Conservation (phyloP, 1,140 invertebrate species). For the Eupristina koningsbergeri region DNA sequence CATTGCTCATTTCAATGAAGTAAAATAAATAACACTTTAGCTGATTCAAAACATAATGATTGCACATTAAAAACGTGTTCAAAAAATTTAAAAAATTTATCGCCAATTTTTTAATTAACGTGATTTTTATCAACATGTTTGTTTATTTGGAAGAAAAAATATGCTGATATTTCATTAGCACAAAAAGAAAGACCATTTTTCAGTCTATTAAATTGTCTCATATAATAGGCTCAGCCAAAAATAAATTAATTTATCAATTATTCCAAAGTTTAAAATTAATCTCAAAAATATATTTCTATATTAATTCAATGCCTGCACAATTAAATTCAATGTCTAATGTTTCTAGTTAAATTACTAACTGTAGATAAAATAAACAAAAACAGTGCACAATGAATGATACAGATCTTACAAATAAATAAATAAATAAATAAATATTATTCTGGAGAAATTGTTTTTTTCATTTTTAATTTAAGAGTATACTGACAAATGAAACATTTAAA, state of each 20-base stretch:
- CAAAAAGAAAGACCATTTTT: background rate
- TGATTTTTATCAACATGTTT: background rate
- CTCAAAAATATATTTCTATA: background rate
- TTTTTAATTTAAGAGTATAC: too few species aligned
- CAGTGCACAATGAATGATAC: too few species aligned
- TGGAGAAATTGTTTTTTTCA: too few species aligned
- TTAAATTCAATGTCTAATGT: too few species aligned
- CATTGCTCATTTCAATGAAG: background rate
- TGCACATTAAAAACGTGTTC: too few species aligned
- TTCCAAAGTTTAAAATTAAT: background rate
- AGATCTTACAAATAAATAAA: too few species aligned
- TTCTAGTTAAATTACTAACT: too few species aligned
- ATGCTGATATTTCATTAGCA: background rate
- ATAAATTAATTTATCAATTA: background rate
- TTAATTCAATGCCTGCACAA: too few species aligned
- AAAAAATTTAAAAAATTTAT: background rate
- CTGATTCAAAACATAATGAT: background rate
- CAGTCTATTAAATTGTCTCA: background rate
- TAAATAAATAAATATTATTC: too few species aligned
- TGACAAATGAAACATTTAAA: background rate
- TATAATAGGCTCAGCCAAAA: background rate
- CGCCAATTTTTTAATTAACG: background rate
- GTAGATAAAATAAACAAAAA: too few species aligned
- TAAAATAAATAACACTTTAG: background rate
- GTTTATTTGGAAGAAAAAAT: too few species aligned